Base-by-base conservation (phyloP, 1,140 invertebrate species). In the Aphis craccivora region DNA sequence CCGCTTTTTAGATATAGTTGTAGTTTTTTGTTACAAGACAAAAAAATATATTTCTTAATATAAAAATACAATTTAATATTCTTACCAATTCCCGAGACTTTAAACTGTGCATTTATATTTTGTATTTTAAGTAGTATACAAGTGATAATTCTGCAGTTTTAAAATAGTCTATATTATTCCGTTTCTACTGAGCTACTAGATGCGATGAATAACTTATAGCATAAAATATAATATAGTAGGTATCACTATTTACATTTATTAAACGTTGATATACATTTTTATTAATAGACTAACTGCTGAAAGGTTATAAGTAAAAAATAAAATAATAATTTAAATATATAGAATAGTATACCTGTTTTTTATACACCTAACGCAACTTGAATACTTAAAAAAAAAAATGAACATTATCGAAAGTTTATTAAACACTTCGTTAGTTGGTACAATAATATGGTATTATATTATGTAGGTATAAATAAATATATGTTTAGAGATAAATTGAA, bases 401-500 rank as follows among this genome's bases (percentile, higher is more conserved):
- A 67, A 67, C 14, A 35, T 76, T n/a, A 76, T 76, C 60, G 60
- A n/a, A 76, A 76, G 14, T 35, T 18, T 76, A 76, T 76, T 35
- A 76, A 18, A n/a, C 60, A 76, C 60, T 76, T 76, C n/a, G 60
- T 76, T n/a, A 76, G 60, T 76, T n/a, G 14, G n/a, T 76, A n/a
- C 30, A 76, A 76, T 76, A 76, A 76, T 76, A 76, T 76, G 14
- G 14, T 76, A 76, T 76, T n/a, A 76, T 45, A 11, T 6, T 76
- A n/a, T 76, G 30, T 67, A 76, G 60, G 30, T 76, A 35, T 67
- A 76, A 5, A 35, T n/a, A 76, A 76, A 76, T 76, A 35, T 35
- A 76, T 76, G n/a, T 76, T 76, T 76, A n/a, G 60, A 76, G 60
- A n/a, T n/a, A 76, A 76, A 76, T 76, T 76, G 60, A 76, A 76